These are phyloP conservation scores for Myotis planiceps DNA, from an alignment of 2,797 vertebrate genomes.

Conservation along the genomic window DNA sequence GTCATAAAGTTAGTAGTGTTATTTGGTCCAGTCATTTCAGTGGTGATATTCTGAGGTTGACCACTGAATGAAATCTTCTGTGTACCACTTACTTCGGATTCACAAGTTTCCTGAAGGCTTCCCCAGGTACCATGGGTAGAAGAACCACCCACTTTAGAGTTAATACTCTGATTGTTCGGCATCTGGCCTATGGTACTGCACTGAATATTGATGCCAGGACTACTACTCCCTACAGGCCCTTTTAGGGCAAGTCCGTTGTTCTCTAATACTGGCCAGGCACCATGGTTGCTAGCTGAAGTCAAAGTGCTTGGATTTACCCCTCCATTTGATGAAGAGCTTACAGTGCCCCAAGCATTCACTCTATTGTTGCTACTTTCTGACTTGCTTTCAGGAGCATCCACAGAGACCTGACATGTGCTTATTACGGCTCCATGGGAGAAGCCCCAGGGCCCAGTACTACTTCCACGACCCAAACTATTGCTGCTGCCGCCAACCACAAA, in stretches of 20 bases:
- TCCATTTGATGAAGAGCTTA: slow-evolving; percentile 93
- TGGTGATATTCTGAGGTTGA: slow-evolving; percentile 96
- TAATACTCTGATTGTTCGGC: slow-evolving; percentile 91
- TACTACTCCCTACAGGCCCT: slow-evolving; percentile 89
- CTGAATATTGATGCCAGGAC: slow-evolving; percentile 93
- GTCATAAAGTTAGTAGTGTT: slow-evolving; percentile 99
- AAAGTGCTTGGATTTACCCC: slow-evolving; percentile 96
- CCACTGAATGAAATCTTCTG: slow-evolving; percentile 96
- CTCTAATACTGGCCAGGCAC: slow-evolving; percentile 96
- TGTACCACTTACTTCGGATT: slow-evolving; percentile 95
- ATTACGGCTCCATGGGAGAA: slow-evolving; percentile 88
- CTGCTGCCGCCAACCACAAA: slow-evolving; percentile 92
- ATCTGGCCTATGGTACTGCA: slow-evolving; percentile 93
- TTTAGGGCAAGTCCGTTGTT: slow-evolving; percentile 93
- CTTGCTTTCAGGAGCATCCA: slow-evolving; percentile 91
- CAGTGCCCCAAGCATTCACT: slow-evolving; percentile 94
- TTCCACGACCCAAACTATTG: slow-evolving; percentile 95
- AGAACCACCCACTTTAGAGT: slow-evolving; percentile 90
- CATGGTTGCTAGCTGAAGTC: slow-evolving; percentile 96
- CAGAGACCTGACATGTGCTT: slow-evolving; percentile 91
- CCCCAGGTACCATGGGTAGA: slow-evolving; percentile 93
- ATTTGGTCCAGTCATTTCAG: slow-evolving; percentile 99
- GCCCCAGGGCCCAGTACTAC: slow-evolving; percentile 91
- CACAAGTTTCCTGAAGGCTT: slow-evolving; percentile 93
- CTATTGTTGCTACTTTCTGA: slow-evolving; percentile 91